These are phyloP conservation scores for Microhierax caerulescens DNA, from an alignment of 2,797 vertebrate species.

Conservation along the genomic window DNA sequence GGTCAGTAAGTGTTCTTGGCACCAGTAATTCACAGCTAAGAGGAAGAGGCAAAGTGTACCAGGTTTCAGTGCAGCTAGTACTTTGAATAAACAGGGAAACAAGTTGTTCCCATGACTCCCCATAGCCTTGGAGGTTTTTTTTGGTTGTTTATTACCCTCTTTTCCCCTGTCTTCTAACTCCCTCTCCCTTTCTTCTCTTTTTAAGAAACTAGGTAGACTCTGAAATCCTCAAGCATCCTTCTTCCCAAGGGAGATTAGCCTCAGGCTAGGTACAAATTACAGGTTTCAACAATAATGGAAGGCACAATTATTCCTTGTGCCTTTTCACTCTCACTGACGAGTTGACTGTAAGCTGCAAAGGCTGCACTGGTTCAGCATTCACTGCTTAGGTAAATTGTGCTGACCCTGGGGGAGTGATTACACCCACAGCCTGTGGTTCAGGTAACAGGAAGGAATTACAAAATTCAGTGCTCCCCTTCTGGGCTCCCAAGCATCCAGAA, in stretches of 20 bases:
- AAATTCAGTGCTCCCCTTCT: neutral
- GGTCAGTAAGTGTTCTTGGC: neutral
- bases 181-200: neutral
- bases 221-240: neutral
- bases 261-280: neutral
- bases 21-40: neutral
- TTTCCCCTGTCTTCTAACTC: neutral
- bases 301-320: neutral
- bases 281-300: neutral
- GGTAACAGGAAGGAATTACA: neutral
- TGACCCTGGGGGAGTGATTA: neutral
- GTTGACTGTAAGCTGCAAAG: neutral
- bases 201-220: neutral
- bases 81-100: neutral
- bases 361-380: neutral
- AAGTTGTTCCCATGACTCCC: neutral
- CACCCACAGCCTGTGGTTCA: fast-evolving
- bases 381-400: neutral
- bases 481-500: neutral
- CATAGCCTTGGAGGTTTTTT: neutral
- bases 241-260: neutral
- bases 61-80: neutral
- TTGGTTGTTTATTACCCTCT: slow-evolving; percentile 2
- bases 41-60: neutral
- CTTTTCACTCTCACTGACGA: neutral